Percentiles rank a stretch among this genome's conserved stretches.
Evolutionary conservation across 2,113 vertebrate species (phyloP).

Genomic region (Megaceryle maxima): DNA sequence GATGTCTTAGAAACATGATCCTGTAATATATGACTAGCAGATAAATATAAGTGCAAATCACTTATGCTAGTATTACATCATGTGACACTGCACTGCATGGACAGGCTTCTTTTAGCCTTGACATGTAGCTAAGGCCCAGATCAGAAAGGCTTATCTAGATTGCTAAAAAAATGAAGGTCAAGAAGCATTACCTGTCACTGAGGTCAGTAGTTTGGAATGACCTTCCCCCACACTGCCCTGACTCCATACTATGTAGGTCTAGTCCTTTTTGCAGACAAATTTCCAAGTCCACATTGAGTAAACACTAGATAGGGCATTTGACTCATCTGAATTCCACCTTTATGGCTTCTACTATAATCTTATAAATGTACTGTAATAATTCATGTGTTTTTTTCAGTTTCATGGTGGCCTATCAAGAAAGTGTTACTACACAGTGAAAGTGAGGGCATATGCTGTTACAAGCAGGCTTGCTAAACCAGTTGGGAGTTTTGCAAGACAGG

Average conservation of each 20-base stretch:
- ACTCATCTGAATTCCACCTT: not conserved
- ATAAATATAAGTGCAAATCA: not conserved
- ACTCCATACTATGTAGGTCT: not conserved
- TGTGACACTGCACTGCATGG: not conserved
- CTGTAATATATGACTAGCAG: not conserved
- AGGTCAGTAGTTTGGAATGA: not conserved
- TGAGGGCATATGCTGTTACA: not conserved
- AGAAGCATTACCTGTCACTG: not conserved
- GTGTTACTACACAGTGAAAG: not conserved
- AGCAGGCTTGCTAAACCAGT: not conserved
- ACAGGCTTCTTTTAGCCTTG: not conserved
- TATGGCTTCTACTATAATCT: not conserved
- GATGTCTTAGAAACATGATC: not conserved
- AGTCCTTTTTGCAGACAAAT: not conserved
- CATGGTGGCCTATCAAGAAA: not conserved
- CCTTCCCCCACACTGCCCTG: not conserved
- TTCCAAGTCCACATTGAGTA: not conserved
- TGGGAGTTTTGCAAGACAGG: not conserved
- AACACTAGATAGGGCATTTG: not conserved
- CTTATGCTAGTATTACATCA: not conserved
- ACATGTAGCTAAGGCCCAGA: not conserved
- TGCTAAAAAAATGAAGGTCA: accelerated
- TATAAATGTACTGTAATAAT: not conserved
- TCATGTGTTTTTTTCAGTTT: not conserved
- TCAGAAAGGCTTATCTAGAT: not conserved